A percentile compares a stretch with the other conserved stretches of the same genome.
phyloP scores from a whole-genome alignment of 1,140 invertebrate genomes.

The Trichonephila inaurata region DNA sequence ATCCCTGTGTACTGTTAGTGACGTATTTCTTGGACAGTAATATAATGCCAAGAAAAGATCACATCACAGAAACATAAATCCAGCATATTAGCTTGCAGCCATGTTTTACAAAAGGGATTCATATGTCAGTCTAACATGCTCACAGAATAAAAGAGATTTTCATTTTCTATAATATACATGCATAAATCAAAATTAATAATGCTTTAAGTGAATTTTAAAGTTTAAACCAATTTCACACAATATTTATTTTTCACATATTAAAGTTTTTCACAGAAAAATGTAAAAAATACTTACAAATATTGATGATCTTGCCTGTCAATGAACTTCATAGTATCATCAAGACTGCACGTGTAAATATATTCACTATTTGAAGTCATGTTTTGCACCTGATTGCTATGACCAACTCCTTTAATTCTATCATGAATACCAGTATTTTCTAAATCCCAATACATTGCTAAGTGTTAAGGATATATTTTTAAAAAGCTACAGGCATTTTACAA shows the following conservation, averaged over 20 bases:
- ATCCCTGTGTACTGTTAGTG: no score
- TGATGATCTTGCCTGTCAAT: constrained; percentile 85
- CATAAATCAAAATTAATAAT: not conserved
- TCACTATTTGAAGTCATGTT: constrained; percentile 88
- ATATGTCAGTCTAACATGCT: no score
- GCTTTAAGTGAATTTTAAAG: not conserved
- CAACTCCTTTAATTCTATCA: constrained; percentile 88
- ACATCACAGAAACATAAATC: no score
- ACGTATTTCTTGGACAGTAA: no score
- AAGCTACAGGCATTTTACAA: not conserved
- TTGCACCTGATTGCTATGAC: constrained; percentile 97
- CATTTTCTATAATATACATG: not conserved
- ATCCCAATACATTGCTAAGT: constrained; percentile 86
- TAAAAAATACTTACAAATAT: constrained; percentile 83
- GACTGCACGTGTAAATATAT: constrained; percentile 91
- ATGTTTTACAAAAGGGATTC: no score
- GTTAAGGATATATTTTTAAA: constrained; percentile 51
- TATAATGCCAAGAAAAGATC: no score
- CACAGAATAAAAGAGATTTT: not conserved
- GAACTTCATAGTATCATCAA: constrained; percentile 92
- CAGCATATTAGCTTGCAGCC: no score
- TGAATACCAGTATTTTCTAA: constrained; percentile 86
- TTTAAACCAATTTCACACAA: no score
- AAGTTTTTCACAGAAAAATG: no score
- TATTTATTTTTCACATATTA: no score